Evolutionary conservation across 2,113 vertebrate species (phyloP).

Genomic region (Perca fluviatilis): DNA sequence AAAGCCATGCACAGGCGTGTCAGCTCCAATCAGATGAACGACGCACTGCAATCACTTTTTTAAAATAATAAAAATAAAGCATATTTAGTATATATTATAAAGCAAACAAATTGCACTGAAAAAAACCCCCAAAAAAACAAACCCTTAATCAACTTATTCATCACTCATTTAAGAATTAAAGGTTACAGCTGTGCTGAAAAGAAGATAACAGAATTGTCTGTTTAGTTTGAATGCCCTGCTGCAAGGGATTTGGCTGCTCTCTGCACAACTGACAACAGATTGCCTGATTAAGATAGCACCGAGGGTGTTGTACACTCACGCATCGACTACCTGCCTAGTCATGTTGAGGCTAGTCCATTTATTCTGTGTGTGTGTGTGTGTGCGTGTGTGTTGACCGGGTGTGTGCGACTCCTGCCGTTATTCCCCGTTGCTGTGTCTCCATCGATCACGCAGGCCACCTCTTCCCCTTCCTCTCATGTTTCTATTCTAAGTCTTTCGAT

Average conservation of each 20-base stretch:
- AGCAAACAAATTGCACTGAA: neutral
- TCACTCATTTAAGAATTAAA: neutral
- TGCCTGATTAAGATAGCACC: conserved; percentile 33
- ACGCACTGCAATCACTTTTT: neutral
- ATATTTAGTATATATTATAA: neutral
- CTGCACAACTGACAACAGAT: conserved; percentile 7
- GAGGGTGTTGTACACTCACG: conserved; percentile 16
- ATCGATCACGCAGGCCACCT: conserved; percentile 40
- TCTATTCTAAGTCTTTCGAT: conserved; percentile 4
- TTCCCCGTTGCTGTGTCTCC: conserved; percentile 17
- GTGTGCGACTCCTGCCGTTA: neutral
- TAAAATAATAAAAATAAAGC: neutral
- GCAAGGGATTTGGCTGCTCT: neutral
- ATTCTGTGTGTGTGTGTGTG: neutral
- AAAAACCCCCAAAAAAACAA: neutral
- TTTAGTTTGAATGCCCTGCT: neutral
- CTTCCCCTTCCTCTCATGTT: conserved; percentile 1
- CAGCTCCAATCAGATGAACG: neutral
- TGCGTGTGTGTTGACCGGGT: neutral
- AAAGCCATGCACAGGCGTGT: too few relatives aligned
- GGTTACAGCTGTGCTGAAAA: neutral
- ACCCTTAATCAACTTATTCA: too few relatives aligned
- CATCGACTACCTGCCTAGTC: conserved; percentile 35
- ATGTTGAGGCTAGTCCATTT: conserved; percentile 28
- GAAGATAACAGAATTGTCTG: neutral